These are phyloP conservation scores for Plotosus lineatus DNA, from an alignment of 2,113 vertebrate genomes.

Conservation along the genomic window DNA sequence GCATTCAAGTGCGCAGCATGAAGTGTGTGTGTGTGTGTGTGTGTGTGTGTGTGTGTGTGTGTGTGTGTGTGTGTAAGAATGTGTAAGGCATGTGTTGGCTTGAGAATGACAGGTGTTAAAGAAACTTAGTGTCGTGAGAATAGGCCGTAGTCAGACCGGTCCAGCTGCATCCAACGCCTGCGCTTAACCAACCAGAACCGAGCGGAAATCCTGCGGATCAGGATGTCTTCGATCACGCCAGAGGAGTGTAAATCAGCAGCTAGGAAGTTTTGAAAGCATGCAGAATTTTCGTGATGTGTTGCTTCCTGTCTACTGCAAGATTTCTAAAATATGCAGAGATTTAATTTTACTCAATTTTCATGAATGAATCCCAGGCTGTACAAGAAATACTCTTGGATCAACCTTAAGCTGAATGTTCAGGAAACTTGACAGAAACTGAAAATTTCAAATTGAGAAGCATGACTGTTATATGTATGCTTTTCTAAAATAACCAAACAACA, in stretches of 20 bases:
- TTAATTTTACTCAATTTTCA: not conserved
- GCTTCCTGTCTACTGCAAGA: not conserved
- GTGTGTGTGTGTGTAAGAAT: not conserved
- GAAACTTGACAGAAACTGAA: not conserved
- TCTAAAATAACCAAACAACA: too few species aligned
- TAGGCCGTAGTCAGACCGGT: slow-evolving; percentile 57
- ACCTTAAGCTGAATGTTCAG: not conserved
- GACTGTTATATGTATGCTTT: too few species aligned
- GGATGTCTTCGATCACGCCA: slow-evolving; percentile 6
- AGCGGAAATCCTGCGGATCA: slow-evolving; percentile 32
- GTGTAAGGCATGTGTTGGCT: slow-evolving; percentile 64
- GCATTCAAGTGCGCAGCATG: too few species aligned
- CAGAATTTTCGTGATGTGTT: too few species aligned
- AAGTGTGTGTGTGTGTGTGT: slow-evolving; percentile 55
- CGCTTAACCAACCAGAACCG: slow-evolving; percentile 47
- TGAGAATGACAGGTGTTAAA: slow-evolving; percentile 68
- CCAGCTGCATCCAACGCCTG: slow-evolving; percentile 53
- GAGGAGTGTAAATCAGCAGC: slow-evolving; percentile 30
- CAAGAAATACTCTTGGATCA: not conserved
- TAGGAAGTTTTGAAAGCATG: not conserved
- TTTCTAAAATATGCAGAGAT: not conserved
- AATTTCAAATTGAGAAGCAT: too few species aligned
- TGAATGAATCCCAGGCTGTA: not conserved
- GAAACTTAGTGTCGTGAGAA: slow-evolving; percentile 69
- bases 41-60: slow-evolving; percentile 72